phyloP scores from a whole-genome alignment of 2,888 invertebrate species.

The Lithosia quadra region DNA sequence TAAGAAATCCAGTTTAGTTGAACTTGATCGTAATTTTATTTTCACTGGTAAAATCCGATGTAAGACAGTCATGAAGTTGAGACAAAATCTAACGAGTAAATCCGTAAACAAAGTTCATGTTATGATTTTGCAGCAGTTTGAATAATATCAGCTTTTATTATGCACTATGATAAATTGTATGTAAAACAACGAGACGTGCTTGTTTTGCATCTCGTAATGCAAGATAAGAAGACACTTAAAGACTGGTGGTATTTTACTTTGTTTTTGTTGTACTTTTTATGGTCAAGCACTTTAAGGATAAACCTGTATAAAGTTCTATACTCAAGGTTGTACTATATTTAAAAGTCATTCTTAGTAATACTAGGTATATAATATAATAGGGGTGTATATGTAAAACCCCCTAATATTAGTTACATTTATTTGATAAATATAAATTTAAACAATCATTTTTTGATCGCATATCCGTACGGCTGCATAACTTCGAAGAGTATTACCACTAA shows the following conservation, averaged over 20 bases:
- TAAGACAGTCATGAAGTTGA: too few relatives aligned
- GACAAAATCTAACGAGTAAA: background rate
- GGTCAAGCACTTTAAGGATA: background rate
- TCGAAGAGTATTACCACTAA: too few relatives aligned
- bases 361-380: background rate
- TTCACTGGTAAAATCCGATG: background rate
- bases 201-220: constrained; percentile 8
- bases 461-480: too few relatives aligned
- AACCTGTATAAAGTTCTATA: background rate
- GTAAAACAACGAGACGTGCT: constrained; percentile 14
- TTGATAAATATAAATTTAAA: too few relatives aligned
- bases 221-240: constrained; percentile 18
- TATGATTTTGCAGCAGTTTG: constrained; percentile 1
- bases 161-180: constrained; percentile 20
- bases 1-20: too few relatives aligned
- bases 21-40: background rate
- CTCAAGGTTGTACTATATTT: background rate
- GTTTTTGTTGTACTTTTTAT: background rate
- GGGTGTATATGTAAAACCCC: too few relatives aligned
- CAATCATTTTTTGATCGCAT: too few relatives aligned
- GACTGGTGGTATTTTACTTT: constrained; percentile 21
- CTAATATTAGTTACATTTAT: too few relatives aligned
- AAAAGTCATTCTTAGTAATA: too few relatives aligned
- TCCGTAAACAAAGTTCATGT: background rate
- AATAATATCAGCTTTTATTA: constrained; percentile 8